Percentiles rank a stretch among this genome's conserved stretches.
phyloP scores from a whole-genome alignment of 2,888 invertebrate species.

The Vesta saturnalis region DNA sequence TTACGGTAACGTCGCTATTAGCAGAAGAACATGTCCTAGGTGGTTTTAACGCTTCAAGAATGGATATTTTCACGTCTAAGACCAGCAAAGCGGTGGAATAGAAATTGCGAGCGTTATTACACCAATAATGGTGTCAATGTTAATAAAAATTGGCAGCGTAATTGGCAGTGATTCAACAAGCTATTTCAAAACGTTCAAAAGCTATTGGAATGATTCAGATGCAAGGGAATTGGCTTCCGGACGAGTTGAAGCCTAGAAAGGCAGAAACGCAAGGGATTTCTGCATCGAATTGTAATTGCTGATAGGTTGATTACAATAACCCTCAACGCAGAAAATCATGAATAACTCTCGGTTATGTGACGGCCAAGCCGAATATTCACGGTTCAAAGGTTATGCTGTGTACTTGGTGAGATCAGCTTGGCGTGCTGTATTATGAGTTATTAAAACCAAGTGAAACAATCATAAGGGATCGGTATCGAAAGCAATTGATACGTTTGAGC shows the following conservation, averaged over 20 bases:
- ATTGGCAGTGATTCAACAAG: neutral
- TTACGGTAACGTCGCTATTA: slow-evolving; percentile 26
- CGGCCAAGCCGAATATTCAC: slow-evolving; percentile 2
- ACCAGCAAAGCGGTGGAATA: slow-evolving; percentile 6
- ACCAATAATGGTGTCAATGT: neutral
- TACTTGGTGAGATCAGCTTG: neutral
- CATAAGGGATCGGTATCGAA: neutral
- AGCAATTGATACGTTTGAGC: neutral
- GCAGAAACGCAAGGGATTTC: neutral
- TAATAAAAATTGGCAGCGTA: neutral
- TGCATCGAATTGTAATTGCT: neutral
- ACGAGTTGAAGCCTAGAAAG: neutral
- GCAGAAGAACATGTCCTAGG: slow-evolving; percentile 27
- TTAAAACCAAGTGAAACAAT: neutral
- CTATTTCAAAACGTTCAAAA: too few relatives aligned
- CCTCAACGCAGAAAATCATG: neutral
- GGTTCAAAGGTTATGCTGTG: neutral
- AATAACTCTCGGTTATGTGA: neutral
- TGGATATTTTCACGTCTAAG: slow-evolving; percentile 6
- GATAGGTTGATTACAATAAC: neutral
- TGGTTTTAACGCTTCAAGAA: slow-evolving; percentile 28
- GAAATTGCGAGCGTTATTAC: neutral
- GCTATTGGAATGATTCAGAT: too few relatives aligned
- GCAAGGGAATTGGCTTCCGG: neutral
- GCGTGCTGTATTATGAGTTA: neutral